Evolutionary conservation across 2,888 invertebrate species (phyloP).

Genomic region (Drosophila lacicola): DNA sequence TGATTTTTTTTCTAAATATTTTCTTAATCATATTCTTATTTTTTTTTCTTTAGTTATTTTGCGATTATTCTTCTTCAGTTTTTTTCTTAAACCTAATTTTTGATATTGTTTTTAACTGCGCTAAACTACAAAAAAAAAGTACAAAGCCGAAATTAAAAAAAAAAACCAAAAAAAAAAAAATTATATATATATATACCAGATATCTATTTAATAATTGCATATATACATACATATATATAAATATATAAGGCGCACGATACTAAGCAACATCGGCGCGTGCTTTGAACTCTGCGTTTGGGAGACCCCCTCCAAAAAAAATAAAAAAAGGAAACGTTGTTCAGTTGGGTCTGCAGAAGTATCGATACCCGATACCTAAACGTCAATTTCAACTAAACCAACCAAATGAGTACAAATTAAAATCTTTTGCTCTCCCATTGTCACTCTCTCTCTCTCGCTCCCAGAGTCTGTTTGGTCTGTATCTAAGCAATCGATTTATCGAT

Average conservation of each 20-base stretch:
- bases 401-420: background rate
- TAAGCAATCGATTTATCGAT: constrained; percentile 9
- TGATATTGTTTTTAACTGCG: constrained; percentile 79
- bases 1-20: constrained; percentile 61
- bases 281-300: constrained; percentile 56
- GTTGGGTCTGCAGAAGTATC: constrained; percentile 11
- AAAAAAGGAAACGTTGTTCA: constrained; percentile 29
- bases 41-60: constrained; percentile 63
- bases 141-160: constrained; percentile 41
- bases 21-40: constrained; percentile 57
- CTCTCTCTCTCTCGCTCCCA: constrained; percentile 2
- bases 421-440: background rate
- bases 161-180: constrained; percentile 2
- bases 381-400: too few relatives aligned
- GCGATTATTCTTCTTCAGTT: constrained; percentile 51
- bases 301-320: constrained; percentile 21
- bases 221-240: constrained; percentile 53
- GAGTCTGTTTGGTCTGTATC: constrained; percentile 11
- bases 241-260: constrained; percentile 54
- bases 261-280: constrained; percentile 65
- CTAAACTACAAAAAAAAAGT: constrained; percentile 63
- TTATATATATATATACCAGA: constrained; percentile 25
- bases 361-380: too few relatives aligned
- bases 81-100: constrained; percentile 68
- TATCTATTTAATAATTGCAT: constrained; percentile 45